Conservation (phyloP, 2,888 invertebrate species). For the Ypsolopha scabrella region DNA sequence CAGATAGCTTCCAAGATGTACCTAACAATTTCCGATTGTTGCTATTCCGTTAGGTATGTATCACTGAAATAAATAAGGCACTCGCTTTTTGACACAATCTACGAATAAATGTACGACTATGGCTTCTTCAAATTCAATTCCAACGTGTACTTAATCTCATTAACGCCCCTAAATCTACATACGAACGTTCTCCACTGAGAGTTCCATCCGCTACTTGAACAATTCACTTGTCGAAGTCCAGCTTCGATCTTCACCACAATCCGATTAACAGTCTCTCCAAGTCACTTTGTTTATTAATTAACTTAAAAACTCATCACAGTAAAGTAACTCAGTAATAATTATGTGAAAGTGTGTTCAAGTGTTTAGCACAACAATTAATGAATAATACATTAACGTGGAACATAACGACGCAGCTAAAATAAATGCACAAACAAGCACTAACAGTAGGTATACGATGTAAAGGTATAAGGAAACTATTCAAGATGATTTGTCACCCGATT, state of each 20-base stretch:
- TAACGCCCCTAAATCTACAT: no score
- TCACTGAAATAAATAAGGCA: slow-evolving; percentile 28
- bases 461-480: background rate
- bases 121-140: background rate
- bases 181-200: no score
- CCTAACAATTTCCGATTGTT: no score
- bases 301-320: slow-evolving; percentile 3
- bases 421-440: slow-evolving; percentile 17
- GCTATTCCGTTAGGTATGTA: no score
- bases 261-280: no score
- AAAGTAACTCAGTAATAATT: background rate
- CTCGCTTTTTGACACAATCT: slow-evolving; percentile 31
- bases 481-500: background rate
- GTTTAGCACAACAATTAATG: slow-evolving; percentile 14
- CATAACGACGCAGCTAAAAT: slow-evolving; percentile 20
- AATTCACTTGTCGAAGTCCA: background rate
- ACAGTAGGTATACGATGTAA: background rate
- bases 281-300: background rate
- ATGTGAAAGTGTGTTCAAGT: slow-evolving; percentile 28
- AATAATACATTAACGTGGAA: slow-evolving; percentile 21
- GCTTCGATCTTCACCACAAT: background rate
- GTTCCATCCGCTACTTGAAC: no score
- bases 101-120: slow-evolving; percentile 3
- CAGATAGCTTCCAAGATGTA: no score
- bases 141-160: no score